A percentile compares a stretch with the other conserved stretches of the same genome.
Evolutionary conservation across 1,140 invertebrate species (phyloP).

Genomic region (Trinorchestia longiramus): DNA sequence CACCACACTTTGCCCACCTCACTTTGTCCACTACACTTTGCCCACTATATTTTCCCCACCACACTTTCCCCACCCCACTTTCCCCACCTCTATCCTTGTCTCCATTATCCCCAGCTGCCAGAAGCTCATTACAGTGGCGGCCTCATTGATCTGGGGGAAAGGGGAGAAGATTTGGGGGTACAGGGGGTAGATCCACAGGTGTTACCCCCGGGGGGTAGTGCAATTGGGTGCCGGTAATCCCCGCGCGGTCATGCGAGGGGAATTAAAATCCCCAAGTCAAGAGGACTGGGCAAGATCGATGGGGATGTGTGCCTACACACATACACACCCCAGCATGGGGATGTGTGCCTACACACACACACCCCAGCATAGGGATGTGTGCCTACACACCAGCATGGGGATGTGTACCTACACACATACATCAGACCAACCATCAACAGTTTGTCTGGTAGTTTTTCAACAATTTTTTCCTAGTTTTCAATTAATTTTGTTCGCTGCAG

Average conservation of each 20-base stretch:
- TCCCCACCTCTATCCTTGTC: background rate
- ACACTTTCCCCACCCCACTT: background rate
- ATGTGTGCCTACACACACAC: too few relatives aligned
- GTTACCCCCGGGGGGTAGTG: background rate
- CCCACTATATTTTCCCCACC: background rate
- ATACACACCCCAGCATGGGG: too few relatives aligned
- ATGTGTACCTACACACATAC: too few relatives aligned
- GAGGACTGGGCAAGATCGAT: background rate
- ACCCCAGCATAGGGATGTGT: too few relatives aligned
- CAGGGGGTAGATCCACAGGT: background rate
- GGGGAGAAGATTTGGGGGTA: background rate
- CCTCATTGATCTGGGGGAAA: background rate
- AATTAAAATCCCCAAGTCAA: background rate
- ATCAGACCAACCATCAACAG: too few relatives aligned
- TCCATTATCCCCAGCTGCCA: background rate
- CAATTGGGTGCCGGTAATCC: background rate
- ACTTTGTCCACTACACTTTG: background rate
- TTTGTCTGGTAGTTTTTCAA: too few relatives aligned
- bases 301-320: background rate
- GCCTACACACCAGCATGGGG: too few relatives aligned
- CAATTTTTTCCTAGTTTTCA: too few relatives aligned
- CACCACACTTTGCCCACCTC: background rate
- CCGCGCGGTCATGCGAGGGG: background rate
- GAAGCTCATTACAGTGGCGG: background rate
- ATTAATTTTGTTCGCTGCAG: too few relatives aligned